Conservation (phyloP, 2,888 invertebrate genomes). For the Agrilus cyanescens region DNA sequence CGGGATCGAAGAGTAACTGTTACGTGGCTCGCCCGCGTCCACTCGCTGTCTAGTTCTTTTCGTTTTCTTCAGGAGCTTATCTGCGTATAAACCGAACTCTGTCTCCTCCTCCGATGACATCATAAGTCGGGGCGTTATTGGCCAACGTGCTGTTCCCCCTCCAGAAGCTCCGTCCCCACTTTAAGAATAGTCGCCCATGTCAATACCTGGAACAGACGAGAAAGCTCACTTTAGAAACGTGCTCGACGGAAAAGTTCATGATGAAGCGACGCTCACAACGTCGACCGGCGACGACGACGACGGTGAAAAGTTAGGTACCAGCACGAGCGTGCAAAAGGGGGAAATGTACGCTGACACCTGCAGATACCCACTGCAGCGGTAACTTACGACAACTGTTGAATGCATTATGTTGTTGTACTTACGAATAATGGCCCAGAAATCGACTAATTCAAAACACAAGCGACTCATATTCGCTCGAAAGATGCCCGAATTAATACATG, state of each 20-base stretch:
- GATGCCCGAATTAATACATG: no score
- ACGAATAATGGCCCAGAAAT: no score
- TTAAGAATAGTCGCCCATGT: slow-evolving; percentile 40
- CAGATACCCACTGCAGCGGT: no score
- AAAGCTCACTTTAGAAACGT: slow-evolving; percentile 9
- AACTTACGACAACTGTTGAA: no score
- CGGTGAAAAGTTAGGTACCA: no score
- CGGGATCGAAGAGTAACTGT: slow-evolving; percentile 76
- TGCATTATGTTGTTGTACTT: no score
- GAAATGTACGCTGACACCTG: no score
- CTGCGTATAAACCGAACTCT: slow-evolving; percentile 87
- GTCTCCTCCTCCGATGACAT: slow-evolving; percentile 96
- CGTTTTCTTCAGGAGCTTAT: slow-evolving; percentile 84
- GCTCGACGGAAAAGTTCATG: slow-evolving; percentile 1
- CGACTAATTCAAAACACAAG: no score
- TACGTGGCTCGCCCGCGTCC: slow-evolving; percentile 91
- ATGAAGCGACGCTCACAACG: slow-evolving; percentile 3
- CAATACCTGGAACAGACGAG: slow-evolving; percentile 32
- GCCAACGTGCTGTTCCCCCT: slow-evolving; percentile 52
- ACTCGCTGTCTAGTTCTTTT: slow-evolving; percentile 92
- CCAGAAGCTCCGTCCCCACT: slow-evolving; percentile 44
- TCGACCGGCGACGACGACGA: no score
- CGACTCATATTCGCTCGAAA: no score
- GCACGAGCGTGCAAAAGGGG: no score
- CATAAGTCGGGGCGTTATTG: slow-evolving; percentile 81